Percentiles rank a stretch among this genome's conserved stretches.
These are phyloP conservation scores for Seira musarum DNA, from an alignment of 2,888 invertebrate genomes.

Conservation along the genomic window DNA sequence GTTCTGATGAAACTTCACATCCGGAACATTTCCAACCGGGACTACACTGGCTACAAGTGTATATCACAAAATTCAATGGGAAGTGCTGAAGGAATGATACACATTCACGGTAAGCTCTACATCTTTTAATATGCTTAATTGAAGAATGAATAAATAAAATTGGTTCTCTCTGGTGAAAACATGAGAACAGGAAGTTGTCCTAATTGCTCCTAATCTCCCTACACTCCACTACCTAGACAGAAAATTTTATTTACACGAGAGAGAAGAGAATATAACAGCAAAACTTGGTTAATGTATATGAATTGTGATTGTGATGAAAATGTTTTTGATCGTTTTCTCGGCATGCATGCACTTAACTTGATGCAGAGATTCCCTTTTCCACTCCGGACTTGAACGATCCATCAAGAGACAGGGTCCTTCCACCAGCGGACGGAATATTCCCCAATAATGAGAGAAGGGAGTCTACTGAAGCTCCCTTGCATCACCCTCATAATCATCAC, in stretches of 20 bases:
- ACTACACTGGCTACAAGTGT: constrained; percentile 76
- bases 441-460: constrained; percentile 47
- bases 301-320: constrained; percentile 3
- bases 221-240: too few species aligned
- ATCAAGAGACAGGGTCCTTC: constrained; percentile 47
- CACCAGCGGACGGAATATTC: constrained; percentile 53
- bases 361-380: constrained; percentile 60
- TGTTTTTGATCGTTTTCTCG: not conserved
- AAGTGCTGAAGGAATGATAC: constrained; percentile 90
- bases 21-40: constrained; percentile 55
- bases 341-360: not conserved
- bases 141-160: not conserved
- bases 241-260: too few species aligned
- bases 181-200: constrained; percentile 24
- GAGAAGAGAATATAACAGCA: too few species aligned
- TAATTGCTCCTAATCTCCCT: constrained; percentile 39
- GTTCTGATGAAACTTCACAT: constrained; percentile 68
- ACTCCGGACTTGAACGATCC: constrained; percentile 42
- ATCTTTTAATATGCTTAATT: constrained; percentile 2
- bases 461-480: constrained; percentile 59
- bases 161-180: not conserved
- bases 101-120: constrained; percentile 84
- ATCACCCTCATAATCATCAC: constrained; percentile 35
- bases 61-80: constrained; percentile 94
- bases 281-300: too few species aligned